Conservation (phyloP, 2,113 vertebrate genomes). For the Platichthys flesus region DNA sequence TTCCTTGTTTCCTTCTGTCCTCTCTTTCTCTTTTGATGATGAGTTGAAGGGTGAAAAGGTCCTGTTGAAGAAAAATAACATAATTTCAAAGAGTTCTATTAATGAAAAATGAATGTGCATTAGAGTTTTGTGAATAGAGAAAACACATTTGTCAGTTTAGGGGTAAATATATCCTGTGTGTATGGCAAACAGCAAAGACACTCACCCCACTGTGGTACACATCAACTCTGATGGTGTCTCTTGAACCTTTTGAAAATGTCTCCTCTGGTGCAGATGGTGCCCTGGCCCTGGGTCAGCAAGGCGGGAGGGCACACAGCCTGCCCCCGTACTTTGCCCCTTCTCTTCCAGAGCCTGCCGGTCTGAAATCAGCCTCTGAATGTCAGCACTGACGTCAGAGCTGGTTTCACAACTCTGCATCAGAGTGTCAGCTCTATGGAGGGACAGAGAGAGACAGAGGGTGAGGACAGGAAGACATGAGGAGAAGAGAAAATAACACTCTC, state of each 20-base stretch:
- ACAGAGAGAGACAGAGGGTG: background rate
- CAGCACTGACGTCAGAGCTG: conserved; percentile 59
- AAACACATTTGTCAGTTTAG: background rate
- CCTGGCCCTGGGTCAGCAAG: conserved; percentile 46
- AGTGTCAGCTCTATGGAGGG: conserved; percentile 51
- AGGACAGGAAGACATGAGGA: background rate
- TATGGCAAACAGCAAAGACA: background rate
- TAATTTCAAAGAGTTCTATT: background rate
- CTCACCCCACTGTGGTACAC: conserved; percentile 31
- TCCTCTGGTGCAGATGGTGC: background rate
- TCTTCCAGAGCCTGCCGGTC: conserved; percentile 43
- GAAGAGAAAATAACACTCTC: background rate
- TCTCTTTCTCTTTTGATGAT: background rate
- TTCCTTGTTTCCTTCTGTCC: conserved; percentile 4
- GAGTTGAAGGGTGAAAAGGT: background rate
- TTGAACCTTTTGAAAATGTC: background rate
- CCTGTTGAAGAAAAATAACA: conserved; percentile 45
- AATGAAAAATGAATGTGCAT: background rate
- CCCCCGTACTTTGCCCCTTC: background rate
- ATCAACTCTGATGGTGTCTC: background rate
- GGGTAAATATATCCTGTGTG: background rate
- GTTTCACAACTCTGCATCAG: conserved; percentile 33
- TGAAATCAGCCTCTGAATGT: conserved; percentile 59
- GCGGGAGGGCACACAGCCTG: conserved; percentile 3
- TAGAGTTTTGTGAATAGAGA: background rate